Evolutionary conservation across 2,797 vertebrate genomes (phyloP), one percentile per base, ranked within the genome.

Genomic region (Thunnus albacares): DNA sequence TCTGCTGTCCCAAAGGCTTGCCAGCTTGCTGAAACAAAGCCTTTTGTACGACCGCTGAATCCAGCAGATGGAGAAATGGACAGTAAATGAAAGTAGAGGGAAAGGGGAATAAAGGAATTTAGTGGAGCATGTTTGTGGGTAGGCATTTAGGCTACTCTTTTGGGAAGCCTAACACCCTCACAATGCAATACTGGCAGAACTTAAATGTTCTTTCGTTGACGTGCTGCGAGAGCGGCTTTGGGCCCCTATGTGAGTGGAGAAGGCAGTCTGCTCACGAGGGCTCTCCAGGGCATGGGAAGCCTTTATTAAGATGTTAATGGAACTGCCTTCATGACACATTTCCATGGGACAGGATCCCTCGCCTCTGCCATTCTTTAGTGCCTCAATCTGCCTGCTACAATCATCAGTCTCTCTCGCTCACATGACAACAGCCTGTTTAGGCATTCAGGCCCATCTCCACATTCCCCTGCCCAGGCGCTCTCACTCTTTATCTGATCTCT

Each of bases 271-370:
- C 92, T 90, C 88, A 77, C 76, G 69, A 89, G 92, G 89, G 90
- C 92, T 92, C 93, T 94, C 91, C 84, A 58, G 93, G 91, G 93
- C 89, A 90, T 83, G 61, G 81, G 87, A 87, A 87, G 91, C 89
- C 89, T 94, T 94, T 95, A 95, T 95, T 94, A 95, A 95, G 95
- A 95, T 94, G 94, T 94, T 95, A 95, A 96, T 95, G 92, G 93
- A 92, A 93, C 84, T 92, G 95, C 94, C 94, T 94, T 94, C 93
- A 86, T 94, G 94, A 95, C 91, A 95, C 94, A 90, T 95, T 95
- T 95, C 91, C 91, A 89, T 81, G 84, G 94, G 91, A 94, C 84
- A 75, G 75, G 84, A 92, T 87, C 90, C 85, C 74, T 90, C 70
- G 81, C 79, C 89, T 80, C 74, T 77, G 83, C 82, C 87, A 63